These are phyloP conservation scores for Drosophila tani DNA, from an alignment of 1,140 invertebrate species.

Conservation along the genomic window DNA sequence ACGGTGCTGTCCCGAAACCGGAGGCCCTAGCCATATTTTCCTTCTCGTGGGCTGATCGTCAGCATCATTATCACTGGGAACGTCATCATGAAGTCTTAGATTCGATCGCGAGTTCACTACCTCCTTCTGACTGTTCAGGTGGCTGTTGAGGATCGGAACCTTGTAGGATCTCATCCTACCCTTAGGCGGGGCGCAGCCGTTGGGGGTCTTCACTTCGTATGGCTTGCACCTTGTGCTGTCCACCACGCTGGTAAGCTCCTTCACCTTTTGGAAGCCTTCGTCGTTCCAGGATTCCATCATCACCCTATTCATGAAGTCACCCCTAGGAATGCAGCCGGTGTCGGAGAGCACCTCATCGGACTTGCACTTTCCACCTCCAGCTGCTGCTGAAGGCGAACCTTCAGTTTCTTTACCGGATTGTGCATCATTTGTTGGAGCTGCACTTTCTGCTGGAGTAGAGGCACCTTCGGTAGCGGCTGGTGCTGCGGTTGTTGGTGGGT, in stretches of 20 bases:
- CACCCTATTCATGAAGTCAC: not conserved
- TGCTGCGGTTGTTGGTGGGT: not conserved
- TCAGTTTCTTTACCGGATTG: too few species aligned
- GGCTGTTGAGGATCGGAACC: not conserved
- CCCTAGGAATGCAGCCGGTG: constrained; percentile 38
- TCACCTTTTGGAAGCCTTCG: constrained; percentile 12
- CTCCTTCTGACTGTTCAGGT: not conserved
- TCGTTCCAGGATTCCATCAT: constrained; percentile 21
- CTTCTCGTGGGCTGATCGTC: not conserved
- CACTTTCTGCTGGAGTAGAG: not conserved
- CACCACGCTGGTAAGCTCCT: not conserved
- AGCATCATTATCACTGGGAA: not conserved
- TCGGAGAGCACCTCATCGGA: constrained; percentile 20
- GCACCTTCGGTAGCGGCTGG: not conserved
- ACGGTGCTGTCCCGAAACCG: constrained; percentile 18
- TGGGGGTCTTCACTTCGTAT: constrained; percentile 21
- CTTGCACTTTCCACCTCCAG: constrained; percentile 13
- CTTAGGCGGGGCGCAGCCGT: constrained; percentile 13
- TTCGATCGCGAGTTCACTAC: not conserved
- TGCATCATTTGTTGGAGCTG: not conserved
- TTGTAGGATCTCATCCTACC: not conserved
- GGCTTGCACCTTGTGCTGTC: not conserved
- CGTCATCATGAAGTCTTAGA: too few species aligned
- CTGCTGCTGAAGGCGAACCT: not conserved
- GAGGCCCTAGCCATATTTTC: not conserved